phyloP scores from a whole-genome alignment of 2,113 vertebrate species.

The Galeopterus variegatus region DNA sequence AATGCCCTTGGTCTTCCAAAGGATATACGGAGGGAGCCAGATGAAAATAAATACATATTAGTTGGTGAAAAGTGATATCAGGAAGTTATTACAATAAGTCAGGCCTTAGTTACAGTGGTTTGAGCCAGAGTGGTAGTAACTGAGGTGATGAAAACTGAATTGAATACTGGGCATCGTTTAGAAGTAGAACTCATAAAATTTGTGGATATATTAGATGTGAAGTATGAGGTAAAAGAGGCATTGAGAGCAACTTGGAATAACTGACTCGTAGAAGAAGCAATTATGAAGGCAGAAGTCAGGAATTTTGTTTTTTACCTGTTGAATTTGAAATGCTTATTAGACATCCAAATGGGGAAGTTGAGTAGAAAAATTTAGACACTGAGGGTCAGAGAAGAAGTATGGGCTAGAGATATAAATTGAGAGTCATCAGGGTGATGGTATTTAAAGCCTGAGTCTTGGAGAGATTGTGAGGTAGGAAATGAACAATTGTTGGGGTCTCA shows the following conservation, averaged over 20 bases:
- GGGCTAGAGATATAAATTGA: neutral
- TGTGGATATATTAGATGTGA: neutral
- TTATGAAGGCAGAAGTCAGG: slow-evolving; percentile 26
- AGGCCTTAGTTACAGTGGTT: neutral
- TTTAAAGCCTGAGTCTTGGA: neutral
- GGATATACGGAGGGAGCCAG: neutral
- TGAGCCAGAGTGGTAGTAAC: neutral
- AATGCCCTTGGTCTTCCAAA: neutral
- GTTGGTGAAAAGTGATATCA: neutral
- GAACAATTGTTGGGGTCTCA: neutral
- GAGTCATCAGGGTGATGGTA: neutral
- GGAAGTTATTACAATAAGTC: neutral
- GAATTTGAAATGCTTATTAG: slow-evolving; percentile 26
- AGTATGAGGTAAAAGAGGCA: neutral
- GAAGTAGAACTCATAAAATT: neutral
- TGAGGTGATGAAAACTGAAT: neutral
- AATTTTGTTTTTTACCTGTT: neutral
- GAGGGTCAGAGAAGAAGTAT: neutral
- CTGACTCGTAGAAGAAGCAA: neutral
- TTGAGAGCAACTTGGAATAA: slow-evolving; percentile 10
- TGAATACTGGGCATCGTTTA: slow-evolving; percentile 37
- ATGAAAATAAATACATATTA: neutral
- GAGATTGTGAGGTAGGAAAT: neutral
- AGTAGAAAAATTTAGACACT: neutral
- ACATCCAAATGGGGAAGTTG: neutral